These are phyloP conservation scores for Nowickia ferox DNA, from an alignment of 2,888 invertebrate genomes.

Conservation along the genomic window DNA sequence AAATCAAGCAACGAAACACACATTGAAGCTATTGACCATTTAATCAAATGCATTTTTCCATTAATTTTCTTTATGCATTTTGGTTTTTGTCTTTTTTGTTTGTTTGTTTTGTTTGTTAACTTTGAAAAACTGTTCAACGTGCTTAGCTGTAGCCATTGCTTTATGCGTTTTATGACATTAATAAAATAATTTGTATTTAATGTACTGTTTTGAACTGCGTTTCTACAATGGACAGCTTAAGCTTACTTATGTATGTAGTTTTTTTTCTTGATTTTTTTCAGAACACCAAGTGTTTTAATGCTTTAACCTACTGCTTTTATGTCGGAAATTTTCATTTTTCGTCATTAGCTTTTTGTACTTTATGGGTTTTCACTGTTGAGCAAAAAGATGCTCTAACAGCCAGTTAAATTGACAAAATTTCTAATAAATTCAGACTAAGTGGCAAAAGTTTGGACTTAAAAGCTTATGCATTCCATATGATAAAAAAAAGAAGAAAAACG, in stretches of 20 bases:
- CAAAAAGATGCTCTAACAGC: not conserved
- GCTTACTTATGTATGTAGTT: constrained; percentile 5
- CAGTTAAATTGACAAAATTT: not conserved
- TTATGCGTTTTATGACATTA: constrained; percentile 29
- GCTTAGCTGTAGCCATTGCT: constrained; percentile 35
- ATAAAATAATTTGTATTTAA: constrained; percentile 66
- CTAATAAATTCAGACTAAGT: constrained; percentile 1
- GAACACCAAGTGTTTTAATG: constrained; percentile 27
- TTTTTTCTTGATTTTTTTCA: not conserved
- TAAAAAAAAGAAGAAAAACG: not conserved
- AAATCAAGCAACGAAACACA: not conserved
- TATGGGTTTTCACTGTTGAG: constrained; percentile 4
- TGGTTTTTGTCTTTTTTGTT: constrained; percentile 5
- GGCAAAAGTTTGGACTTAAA: not conserved
- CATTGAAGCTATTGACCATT: constrained; percentile 67
- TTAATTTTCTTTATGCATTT: constrained; percentile 11
- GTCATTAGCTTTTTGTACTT: not conserved
- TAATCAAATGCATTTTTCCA: constrained; percentile 59
- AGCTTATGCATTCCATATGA: not conserved
- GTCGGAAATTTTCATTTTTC: constrained; percentile 3
- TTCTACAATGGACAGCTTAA: constrained; percentile 25
- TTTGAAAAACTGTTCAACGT: constrained; percentile 36
- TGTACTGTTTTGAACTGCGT: constrained; percentile 20
- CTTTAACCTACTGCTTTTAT: constrained; percentile 49
- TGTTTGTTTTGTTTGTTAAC: constrained; percentile 36